A percentile compares a stretch with the other conserved stretches of the same genome.
Evolutionary conservation across 2,888 invertebrate genomes (phyloP).

Genomic region (Axea sp.): DNA sequence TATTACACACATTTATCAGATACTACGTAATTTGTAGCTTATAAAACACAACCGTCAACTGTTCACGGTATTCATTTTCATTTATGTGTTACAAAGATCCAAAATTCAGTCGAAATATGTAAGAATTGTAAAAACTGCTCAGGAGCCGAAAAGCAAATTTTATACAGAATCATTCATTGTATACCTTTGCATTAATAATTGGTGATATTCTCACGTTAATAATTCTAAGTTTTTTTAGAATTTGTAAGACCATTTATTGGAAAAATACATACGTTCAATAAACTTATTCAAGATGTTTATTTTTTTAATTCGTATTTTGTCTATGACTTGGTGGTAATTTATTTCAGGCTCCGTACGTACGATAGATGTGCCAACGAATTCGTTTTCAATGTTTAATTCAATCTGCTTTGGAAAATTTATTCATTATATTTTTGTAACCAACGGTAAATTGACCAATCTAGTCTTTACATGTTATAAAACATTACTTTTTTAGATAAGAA

Average conservation of each 20-base stretch:
- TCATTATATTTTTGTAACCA: constrained; percentile 22
- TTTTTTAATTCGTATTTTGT: constrained; percentile 14
- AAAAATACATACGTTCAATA: constrained; percentile 40
- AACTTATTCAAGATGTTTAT: constrained; percentile 25
- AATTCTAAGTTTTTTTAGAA: constrained; percentile 48
- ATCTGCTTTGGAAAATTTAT: too few species aligned
- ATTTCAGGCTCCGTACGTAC: constrained; percentile 5
- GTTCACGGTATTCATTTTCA: constrained; percentile 41
- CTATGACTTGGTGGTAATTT: constrained; percentile 6
- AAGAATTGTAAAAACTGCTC: too few species aligned
- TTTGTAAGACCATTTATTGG: constrained; percentile 46
- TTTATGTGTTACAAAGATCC: background rate
- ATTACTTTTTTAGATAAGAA: constrained; percentile 16
- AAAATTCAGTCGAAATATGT: too few species aligned
- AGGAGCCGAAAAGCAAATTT: constrained; percentile 6
- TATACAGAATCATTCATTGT: constrained; percentile 23
- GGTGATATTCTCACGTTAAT: constrained; percentile 15
- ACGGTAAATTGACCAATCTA: constrained; percentile 15
- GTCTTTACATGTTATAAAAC: constrained; percentile 3
- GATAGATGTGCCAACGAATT: too few species aligned
- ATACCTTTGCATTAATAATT: constrained; percentile 24
- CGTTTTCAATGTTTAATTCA: too few species aligned
- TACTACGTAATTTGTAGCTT: constrained; percentile 75
- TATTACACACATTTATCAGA: constrained; percentile 78
- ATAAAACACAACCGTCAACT: constrained; percentile 73